phyloP scores from a whole-genome alignment of 2,888 invertebrate species.

The Cheilosia urbana region DNA sequence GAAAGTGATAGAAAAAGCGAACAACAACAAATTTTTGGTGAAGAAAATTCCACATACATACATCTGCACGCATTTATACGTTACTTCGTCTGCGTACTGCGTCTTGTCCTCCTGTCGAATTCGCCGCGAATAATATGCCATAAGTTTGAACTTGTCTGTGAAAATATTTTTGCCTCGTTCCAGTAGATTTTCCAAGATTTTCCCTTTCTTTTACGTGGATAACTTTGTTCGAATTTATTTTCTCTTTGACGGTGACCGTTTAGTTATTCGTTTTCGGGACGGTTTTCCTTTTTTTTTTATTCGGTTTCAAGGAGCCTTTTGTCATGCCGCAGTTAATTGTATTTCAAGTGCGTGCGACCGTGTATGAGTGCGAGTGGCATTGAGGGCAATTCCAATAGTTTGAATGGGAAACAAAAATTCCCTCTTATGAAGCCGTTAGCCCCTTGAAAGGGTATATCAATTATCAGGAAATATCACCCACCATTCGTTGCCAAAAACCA shows the following conservation, averaged over 20 bases:
- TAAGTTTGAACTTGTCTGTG: slow-evolving; percentile 55
- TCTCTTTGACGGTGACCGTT: slow-evolving; percentile 40
- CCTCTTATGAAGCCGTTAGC: neutral
- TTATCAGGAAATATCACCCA: neutral
- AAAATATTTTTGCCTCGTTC: slow-evolving; percentile 55
- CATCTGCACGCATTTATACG: slow-evolving; percentile 11
- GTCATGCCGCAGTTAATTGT: slow-evolving; percentile 57
- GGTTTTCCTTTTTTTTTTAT: slow-evolving; percentile 12
- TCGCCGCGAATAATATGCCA: slow-evolving; percentile 55
- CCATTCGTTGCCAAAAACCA: slow-evolving; percentile 2
- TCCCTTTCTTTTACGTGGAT: slow-evolving; percentile 33
- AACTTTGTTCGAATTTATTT: slow-evolving; percentile 50
- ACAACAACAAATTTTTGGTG: slow-evolving; percentile 39
- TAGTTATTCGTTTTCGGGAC: slow-evolving; percentile 34
- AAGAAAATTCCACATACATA: slow-evolving; percentile 43
- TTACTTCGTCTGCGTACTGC: slow-evolving; percentile 3
- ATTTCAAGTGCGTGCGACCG: slow-evolving; percentile 46
- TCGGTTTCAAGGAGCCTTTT: slow-evolving; percentile 16
- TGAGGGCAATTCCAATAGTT: slow-evolving; percentile 6
- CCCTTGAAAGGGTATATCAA: slow-evolving; percentile 33
- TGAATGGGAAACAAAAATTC: neutral
- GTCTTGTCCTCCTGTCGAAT: slow-evolving; percentile 19
- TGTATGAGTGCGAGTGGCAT: neutral
- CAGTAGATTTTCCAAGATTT: slow-evolving; percentile 70
- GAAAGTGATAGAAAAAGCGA: slow-evolving; percentile 10